Percentiles rank a stretch among this genome's conserved stretches.
phyloP scores from a whole-genome alignment of 1,140 invertebrate species.

The Cotesia chilonis region DNA sequence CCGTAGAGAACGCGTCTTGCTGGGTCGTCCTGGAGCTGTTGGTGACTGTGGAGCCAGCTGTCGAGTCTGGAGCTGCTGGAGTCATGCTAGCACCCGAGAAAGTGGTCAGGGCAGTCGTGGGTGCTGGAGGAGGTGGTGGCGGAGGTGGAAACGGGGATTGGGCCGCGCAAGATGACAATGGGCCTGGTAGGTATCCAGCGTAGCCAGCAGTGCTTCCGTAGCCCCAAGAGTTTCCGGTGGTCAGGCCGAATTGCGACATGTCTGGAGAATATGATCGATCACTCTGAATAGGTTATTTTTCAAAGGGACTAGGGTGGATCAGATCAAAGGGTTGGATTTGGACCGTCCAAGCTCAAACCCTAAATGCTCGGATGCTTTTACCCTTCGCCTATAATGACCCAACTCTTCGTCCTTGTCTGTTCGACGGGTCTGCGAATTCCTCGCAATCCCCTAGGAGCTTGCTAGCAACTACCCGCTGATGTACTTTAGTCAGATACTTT shows the following conservation, averaged over 20 bases:
- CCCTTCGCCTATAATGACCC: neutral
- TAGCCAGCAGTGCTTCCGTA: slow-evolving; percentile 83
- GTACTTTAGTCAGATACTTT: neutral
- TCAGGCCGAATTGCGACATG: slow-evolving; percentile 80
- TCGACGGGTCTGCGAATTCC: slow-evolving; percentile 48
- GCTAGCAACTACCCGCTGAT: neutral
- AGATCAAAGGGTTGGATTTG: slow-evolving; percentile 63
- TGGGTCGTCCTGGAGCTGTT: slow-evolving; percentile 54
- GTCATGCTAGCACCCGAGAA: slow-evolving; percentile 67
- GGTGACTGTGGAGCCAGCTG: slow-evolving; percentile 67
- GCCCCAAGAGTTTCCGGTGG: slow-evolving; percentile 83
- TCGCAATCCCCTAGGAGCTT: slow-evolving; percentile 42
- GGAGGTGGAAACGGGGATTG: slow-evolving; percentile 73
- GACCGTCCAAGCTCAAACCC: slow-evolving; percentile 55
- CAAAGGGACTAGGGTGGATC: too few species aligned
- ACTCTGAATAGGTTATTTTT: slow-evolving; percentile 23
- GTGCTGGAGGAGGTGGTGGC: slow-evolving; percentile 70
- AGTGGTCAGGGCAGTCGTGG: slow-evolving; percentile 71
- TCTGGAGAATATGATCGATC: slow-evolving; percentile 61
- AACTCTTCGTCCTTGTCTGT: neutral
- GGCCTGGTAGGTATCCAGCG: slow-evolving; percentile 77
- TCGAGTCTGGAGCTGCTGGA: slow-evolving; percentile 74
- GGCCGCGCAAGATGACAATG: slow-evolving; percentile 69
- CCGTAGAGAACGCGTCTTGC: slow-evolving; percentile 59
- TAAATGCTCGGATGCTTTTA: slow-evolving; percentile 56